Evolutionary conservation across 2,888 invertebrate species (phyloP), one percentile per base, ranked within the genome.

Genomic region (Andrena bucephala): DNA sequence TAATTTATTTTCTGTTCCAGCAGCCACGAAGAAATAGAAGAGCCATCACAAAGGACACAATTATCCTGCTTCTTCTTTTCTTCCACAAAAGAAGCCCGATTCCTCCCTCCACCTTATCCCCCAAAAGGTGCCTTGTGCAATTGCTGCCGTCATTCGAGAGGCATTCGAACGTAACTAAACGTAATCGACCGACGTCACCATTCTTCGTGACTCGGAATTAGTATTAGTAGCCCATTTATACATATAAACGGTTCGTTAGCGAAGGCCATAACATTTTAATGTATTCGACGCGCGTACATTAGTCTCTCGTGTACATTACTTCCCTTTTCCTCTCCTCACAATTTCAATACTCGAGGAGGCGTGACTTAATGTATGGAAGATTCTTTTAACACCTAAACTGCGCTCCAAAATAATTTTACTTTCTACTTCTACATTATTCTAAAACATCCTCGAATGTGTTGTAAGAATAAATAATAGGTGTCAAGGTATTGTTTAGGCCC

Each of bases 181-280:
- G n/a, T 48, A 57, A 50, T 77, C 63, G 57, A 63, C 16, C 69
- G 54, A 42, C 67, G 50, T 31, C 20, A 16, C 50, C 70, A 27
- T 59, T 63, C 36, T 57, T 31, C 29, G 27, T 74, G 80, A 71
- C 54, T 42, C 57, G 24, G 10, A 57, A n/a, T 78, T 80, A 82
- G 70, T 82, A 75, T 71, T 67, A 75, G 42, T 67, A 74, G 66
- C 69, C n/a, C 73, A 70, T 81, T 68, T 42, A 74, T 42, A 42
- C 79, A 42, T 75, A 62, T 75, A 82, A 66, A 80, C 70, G n/a
- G 24, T 62, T 24, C 42, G 6, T 31, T 20, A 50, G 24, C 13
- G 36, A 50, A 66, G 33, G 16, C 48, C 8, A 42, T 33, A 48
- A 31, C n/a, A 60, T 27, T 27, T 27, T 57, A 57, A 24, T 65